Conservation (phyloP, 1,140 invertebrate species). For the Ooceraea biroi region DNA sequence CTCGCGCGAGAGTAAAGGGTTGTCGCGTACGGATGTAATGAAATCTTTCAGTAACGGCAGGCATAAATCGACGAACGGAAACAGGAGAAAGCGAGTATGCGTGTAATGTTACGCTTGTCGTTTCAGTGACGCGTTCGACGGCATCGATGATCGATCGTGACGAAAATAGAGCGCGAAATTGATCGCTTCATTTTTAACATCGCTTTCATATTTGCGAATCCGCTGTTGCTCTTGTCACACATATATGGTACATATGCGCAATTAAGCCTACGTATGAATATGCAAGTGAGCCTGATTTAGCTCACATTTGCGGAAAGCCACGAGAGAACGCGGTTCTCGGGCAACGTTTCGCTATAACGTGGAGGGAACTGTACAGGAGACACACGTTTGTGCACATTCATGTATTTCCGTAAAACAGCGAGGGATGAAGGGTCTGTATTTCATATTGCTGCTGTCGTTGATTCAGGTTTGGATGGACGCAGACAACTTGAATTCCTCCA, state of each 20-base stretch:
- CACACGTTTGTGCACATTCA: too few species aligned
- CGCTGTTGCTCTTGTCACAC: too few species aligned
- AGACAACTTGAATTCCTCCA: slow-evolving; percentile 3
- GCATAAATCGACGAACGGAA: not conserved
- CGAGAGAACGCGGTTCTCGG: too few species aligned
- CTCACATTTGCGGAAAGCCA: too few species aligned
- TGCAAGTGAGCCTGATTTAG: not conserved
- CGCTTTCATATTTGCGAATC: not conserved
- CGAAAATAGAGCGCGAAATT: slow-evolving; percentile 59
- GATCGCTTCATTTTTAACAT: slow-evolving; percentile 41
- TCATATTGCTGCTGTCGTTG: not conserved
- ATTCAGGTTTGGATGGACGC: not conserved
- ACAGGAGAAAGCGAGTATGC: slow-evolving; percentile 6
- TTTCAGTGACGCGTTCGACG: slow-evolving; percentile 34
- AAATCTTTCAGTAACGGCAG: slow-evolving; percentile 6
- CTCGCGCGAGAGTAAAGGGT: not conserved
- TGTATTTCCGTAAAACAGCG: too few species aligned
- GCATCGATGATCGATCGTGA: slow-evolving; percentile 36
- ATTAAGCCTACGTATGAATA: not conserved
- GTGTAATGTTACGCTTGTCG: slow-evolving; percentile 9
- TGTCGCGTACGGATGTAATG: not conserved
- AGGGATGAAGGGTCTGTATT: not conserved
- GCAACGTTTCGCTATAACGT: too few species aligned
- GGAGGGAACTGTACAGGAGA: too few species aligned
- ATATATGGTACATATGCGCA: not conserved